These are phyloP conservation scores for Drosophila murphyi DNA, from an alignment of 1,140 invertebrate genomes.

Conservation along the genomic window DNA sequence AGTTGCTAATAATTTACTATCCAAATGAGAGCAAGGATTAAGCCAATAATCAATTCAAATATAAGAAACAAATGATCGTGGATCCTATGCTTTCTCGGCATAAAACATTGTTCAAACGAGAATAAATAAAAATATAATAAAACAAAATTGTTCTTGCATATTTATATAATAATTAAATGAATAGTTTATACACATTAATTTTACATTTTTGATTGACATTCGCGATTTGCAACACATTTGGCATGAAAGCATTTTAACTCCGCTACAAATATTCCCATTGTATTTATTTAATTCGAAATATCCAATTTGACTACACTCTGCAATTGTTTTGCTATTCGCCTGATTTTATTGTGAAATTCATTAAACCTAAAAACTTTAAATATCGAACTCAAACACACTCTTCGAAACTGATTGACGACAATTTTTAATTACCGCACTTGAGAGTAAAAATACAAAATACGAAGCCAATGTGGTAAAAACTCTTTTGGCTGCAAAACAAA, in stretches of 20 bases:
- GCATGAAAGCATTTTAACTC: background rate
- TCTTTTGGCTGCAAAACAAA: conserved; percentile 70
- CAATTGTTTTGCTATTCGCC: conserved; percentile 6
- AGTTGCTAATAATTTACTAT: no score
- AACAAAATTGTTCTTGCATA: no score
- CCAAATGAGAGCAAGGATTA: no score
- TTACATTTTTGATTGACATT: no score
- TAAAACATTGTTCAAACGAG: no score
- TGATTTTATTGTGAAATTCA: conserved; percentile 10
- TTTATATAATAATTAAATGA: no score
- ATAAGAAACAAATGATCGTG: no score
- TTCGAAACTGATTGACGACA: conserved; percentile 58
- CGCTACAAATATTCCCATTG: background rate
- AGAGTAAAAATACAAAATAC: conserved; percentile 24
- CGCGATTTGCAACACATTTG: no score
- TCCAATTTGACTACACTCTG: background rate
- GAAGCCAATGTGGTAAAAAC: conserved; percentile 54
- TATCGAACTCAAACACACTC: background rate
- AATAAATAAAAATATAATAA: no score
- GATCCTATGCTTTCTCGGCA: no score
- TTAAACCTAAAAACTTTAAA: background rate
- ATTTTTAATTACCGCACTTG: conserved; percentile 73
- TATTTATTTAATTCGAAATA: background rate
- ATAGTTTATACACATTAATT: background rate
- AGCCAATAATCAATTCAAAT: no score